Evolutionary conservation across 2,113 vertebrate species (phyloP), one percentile per base, ranked within the genome.

Genomic region (Manacus vitellinus): DNA sequence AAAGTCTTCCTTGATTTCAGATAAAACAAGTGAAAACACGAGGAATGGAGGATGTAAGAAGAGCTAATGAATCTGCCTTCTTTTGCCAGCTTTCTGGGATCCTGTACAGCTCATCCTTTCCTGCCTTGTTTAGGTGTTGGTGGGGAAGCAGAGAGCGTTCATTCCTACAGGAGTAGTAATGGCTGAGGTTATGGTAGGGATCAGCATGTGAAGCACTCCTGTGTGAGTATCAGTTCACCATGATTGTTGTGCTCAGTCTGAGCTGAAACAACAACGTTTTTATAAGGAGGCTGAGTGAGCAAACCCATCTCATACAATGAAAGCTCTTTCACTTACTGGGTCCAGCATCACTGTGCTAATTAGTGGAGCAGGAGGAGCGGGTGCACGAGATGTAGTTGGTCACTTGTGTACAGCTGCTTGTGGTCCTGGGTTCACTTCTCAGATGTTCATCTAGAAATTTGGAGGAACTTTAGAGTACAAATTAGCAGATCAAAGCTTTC

Each of bases 231-330:
- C 18, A 0, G 79, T 68, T 93, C 84, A 89, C 91, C 76, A 22
- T 31, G 76, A 4, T 35, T 19, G 55, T 24, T 47, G 22, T 87
- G 83, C 68, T 59, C 52, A 22, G 1, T 25, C 24, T 39, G 88
- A 47, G 39, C 61, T 54, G 61, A 41, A 83, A 83, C 65, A 74
- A 6, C 81, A 27, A 1, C 1, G 51, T 83, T 75, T 63, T 63
- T 63, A 51, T 89, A 6, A 78, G 46, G 61, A 71, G 46, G 25
- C 46, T 0, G 24, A 43, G 67, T 5, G 51, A 91, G 59, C 65
- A 41, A 65, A 59, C 35, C 27, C 39, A 0, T 13, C 27, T 43
- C 23, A 0, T 6, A 6, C 79, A 55, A 3, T 28, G 59, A 22
- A 9, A 35, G 61, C 73, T 44, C 47, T 63, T 59, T 62, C 13